Percentiles rank a stretch among this genome's conserved stretches.
Conservation (phyloP, 2,113 vertebrate genomes). For the Urocolius indicus region DNA sequence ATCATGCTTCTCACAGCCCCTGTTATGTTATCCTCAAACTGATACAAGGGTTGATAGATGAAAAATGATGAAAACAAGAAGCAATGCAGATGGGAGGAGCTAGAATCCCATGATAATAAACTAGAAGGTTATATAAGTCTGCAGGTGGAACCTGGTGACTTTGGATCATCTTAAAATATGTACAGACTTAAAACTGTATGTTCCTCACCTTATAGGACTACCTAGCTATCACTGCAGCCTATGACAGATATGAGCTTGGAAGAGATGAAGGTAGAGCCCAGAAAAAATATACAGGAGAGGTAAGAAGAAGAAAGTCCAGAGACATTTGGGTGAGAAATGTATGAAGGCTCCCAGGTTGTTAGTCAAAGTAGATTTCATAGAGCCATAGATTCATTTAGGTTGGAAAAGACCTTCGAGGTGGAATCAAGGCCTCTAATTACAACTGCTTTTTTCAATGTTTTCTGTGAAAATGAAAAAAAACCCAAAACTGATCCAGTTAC, state of each 20-base stretch:
- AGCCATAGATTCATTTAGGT: not conserved
- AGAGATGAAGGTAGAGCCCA: not conserved
- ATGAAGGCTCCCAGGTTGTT: not conserved
- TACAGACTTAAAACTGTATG: not conserved
- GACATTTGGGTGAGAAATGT: not conserved
- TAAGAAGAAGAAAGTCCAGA: not conserved
- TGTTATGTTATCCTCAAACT: not conserved
- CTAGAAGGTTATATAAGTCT: not conserved
- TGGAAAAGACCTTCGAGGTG: not conserved
- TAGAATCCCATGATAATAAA: fast-evolving
- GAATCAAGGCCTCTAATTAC: not conserved
- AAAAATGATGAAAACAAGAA: not conserved
- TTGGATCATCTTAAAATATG: fast-evolving
- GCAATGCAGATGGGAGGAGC: not conserved
- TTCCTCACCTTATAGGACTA: not conserved
- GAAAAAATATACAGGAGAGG: not conserved
- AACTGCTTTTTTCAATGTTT: not conserved
- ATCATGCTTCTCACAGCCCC: not conserved
- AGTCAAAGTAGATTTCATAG: not conserved
- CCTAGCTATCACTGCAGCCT: not conserved
- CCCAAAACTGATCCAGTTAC: not conserved
- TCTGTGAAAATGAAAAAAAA: not conserved
- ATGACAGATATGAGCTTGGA: not conserved
- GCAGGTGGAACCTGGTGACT: not conserved
- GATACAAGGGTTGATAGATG: fast-evolving